Conservation (phyloP, 2,888 invertebrate species). For the Ennomos quercinarius region DNA sequence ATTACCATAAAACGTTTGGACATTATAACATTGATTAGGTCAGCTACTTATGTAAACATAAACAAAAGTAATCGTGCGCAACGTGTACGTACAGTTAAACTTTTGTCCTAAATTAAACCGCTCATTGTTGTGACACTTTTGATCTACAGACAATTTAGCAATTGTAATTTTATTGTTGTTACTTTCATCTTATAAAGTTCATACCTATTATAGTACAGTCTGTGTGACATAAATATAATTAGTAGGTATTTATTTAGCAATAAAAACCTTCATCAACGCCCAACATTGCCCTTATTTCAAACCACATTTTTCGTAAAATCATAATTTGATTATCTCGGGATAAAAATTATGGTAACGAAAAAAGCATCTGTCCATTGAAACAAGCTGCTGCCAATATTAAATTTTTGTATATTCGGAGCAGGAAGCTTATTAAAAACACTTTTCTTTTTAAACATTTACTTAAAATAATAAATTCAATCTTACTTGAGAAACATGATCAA, state of each 20-base stretch:
- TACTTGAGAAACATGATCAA: constrained; percentile 6
- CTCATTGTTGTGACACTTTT: background rate
- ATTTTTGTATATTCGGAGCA: constrained; percentile 66
- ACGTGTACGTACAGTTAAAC: too few relatives aligned
- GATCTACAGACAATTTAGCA: background rate
- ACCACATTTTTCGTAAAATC: constrained; percentile 53
- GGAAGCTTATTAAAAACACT: constrained; percentile 54
- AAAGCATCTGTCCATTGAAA: constrained; percentile 68
- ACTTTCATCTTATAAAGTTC: too few relatives aligned
- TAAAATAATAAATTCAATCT: background rate
- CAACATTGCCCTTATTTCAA: constrained; percentile 29
- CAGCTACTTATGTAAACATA: too few relatives aligned
- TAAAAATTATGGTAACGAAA: constrained; percentile 70
- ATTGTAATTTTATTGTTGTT: too few relatives aligned
- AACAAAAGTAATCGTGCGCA: too few relatives aligned
- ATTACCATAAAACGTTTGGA: too few relatives aligned
- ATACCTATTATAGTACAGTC: too few relatives aligned
- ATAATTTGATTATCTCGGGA: constrained; percentile 68
- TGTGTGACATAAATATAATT: too few relatives aligned
- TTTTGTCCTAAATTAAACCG: background rate
- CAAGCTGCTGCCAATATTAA: constrained; percentile 78
- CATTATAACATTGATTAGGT: too few relatives aligned
- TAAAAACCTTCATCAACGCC: constrained; percentile 50
- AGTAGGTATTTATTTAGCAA: too few relatives aligned
- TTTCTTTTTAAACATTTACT: too few relatives aligned